A percentile compares a stretch with the other conserved stretches of the same genome.
Conservation (phyloP, 2,113 vertebrate species). For the Scytalopus superciliaris region DNA sequence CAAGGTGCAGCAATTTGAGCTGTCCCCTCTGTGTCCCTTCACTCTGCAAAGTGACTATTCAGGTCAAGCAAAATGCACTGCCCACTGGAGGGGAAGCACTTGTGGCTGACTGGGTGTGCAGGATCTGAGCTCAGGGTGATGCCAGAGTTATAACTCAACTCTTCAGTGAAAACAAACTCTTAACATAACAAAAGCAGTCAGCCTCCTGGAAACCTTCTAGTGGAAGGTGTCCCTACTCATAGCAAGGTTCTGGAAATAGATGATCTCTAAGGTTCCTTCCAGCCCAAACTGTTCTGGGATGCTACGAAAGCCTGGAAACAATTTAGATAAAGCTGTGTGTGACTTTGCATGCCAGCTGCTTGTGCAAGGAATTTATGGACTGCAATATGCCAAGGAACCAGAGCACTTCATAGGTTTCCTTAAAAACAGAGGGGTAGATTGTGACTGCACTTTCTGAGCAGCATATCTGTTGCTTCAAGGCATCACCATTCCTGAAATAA, state of each 20-base stretch:
- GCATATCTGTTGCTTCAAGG: neutral
- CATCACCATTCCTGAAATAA: neutral
- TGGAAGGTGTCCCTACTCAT: neutral
- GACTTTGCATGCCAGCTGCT: neutral
- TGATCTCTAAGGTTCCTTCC: neutral
- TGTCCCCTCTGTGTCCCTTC: neutral
- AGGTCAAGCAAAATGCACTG: neutral
- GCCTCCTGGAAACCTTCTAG: neutral
- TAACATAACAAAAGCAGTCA: neutral
- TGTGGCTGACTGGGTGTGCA: neutral
- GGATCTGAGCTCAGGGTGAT: neutral
- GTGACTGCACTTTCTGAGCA: neutral
- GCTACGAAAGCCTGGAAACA: neutral
- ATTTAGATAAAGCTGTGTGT: neutral
- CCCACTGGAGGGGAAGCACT: neutral
- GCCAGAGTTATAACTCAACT: neutral
- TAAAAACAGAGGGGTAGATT: neutral
- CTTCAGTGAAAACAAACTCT: neutral
- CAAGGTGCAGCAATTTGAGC: neutral
- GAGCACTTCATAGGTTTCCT: neutral
- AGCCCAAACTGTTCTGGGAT: neutral
- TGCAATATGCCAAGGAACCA: neutral
- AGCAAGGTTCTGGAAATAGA: neutral
- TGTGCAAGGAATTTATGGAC: neutral
- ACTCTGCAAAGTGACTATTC: neutral